Percentiles rank a stretch among this genome's conserved stretches.
These are phyloP conservation scores for Tarsius wallacei DNA, from an alignment of 2,797 vertebrate genomes.

Conservation along the genomic window DNA sequence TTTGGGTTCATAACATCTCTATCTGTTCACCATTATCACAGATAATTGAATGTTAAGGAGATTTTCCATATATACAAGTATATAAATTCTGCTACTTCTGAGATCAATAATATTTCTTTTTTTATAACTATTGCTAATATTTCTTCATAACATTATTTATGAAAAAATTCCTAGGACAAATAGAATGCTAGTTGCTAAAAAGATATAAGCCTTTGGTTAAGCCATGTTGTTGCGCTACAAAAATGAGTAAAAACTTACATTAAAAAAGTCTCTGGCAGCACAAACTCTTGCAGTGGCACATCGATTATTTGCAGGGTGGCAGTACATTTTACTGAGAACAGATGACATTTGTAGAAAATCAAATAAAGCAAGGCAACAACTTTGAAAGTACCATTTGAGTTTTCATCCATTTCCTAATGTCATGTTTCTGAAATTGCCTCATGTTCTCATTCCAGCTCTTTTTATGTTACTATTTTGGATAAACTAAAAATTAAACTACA, in stretches of 20 bases:
- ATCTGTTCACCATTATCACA: background rate
- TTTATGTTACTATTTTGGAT: constrained; percentile 33
- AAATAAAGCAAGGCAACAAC: constrained; percentile 50
- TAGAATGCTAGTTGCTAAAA: background rate
- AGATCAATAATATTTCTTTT: background rate
- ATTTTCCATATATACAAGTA: background rate
- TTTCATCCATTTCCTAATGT: constrained; percentile 55
- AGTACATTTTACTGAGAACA: constrained; percentile 57
- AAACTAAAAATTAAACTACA: constrained; percentile 43
- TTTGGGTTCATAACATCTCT: background rate
- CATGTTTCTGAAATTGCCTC: constrained; percentile 61
- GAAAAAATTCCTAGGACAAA: background rate
- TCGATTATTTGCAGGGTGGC: constrained; percentile 7
- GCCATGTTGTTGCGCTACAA: constrained; percentile 25
- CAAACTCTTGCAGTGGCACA: background rate
- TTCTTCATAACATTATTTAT: background rate
- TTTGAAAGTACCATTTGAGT: background rate
- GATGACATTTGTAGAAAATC: constrained; percentile 62
- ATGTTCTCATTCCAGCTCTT: background rate
- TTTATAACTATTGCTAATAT: background rate
- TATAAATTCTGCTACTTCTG: background rate
- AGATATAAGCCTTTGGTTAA: background rate
- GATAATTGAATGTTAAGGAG: background rate
- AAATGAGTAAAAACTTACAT: background rate
- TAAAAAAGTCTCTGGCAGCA: background rate